These are phyloP conservation scores for Eucriotettix oculatus DNA, from an alignment of 2,888 invertebrate genomes.

Conservation along the genomic window DNA sequence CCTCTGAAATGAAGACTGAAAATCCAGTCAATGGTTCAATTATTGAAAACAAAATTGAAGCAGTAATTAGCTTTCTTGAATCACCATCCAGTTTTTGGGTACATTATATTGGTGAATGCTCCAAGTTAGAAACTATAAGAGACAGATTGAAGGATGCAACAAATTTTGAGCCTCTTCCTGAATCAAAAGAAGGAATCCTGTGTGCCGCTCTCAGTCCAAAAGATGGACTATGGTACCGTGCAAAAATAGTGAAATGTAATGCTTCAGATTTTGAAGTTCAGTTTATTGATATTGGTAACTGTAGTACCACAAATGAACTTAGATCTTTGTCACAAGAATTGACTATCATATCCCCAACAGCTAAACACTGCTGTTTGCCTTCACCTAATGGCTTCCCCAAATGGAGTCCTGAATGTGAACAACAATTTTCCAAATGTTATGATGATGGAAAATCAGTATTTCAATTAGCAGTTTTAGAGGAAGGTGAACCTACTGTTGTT, in stretches of 20 bases:
- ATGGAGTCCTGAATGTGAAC: conserved; percentile 48
- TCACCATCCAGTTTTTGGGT: conserved; percentile 58
- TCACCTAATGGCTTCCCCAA: conserved; percentile 35
- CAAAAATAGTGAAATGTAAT: conserved; percentile 38
- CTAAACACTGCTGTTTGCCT: conserved; percentile 42
- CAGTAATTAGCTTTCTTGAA: too few species aligned
- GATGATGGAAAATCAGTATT: conserved; percentile 55
- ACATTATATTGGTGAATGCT: conserved; percentile 44
- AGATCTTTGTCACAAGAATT: conserved; percentile 43
- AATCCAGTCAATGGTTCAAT: too few species aligned
- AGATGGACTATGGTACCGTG: conserved; percentile 49
- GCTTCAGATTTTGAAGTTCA: conserved; percentile 38
- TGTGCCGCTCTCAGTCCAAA: conserved; percentile 49
- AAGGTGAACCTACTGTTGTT: conserved; percentile 46
- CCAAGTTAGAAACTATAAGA: conserved; percentile 41
- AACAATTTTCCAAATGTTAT: conserved; percentile 47
- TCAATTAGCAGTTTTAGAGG: conserved; percentile 45
- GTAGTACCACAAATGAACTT: conserved; percentile 40
- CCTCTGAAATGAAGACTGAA: too few species aligned
- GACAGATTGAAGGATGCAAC: conserved; percentile 37
- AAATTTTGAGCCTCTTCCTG: conserved; percentile 31
- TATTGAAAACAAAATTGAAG: too few species aligned
- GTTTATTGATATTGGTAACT: conserved; percentile 55
- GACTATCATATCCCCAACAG: conserved; percentile 36
- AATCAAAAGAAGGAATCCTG: conserved; percentile 33